These are phyloP conservation scores for Chaenocephalus aceratus DNA, from an alignment of 2,113 vertebrate genomes.

Conservation along the genomic window DNA sequence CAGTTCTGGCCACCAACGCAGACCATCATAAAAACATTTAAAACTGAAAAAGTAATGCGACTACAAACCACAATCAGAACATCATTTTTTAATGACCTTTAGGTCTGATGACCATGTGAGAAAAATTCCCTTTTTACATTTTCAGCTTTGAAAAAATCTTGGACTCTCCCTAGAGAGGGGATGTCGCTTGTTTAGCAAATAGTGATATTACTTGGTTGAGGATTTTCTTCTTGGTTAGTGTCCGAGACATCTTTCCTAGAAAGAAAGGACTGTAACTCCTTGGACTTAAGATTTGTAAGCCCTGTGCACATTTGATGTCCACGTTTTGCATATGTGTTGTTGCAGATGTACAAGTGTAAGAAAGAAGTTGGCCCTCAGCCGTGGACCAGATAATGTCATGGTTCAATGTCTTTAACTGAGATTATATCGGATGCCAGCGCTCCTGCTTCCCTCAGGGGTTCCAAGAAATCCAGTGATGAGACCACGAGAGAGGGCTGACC, in stretches of 20 bases:
- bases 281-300: background rate
- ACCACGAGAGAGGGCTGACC: conserved; percentile 5
- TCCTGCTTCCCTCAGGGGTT: conserved; percentile 56
- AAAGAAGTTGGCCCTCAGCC: conserved; percentile 32
- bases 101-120: background rate
- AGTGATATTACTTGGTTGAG: conserved; percentile 32
- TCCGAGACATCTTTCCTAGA: conserved; percentile 26
- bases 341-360: background rate
- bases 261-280: background rate
- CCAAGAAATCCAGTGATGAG: conserved; percentile 41
- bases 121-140: background rate
- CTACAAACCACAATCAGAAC: background rate
- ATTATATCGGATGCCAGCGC: conserved; percentile 55
- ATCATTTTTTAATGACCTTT: background rate
- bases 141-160: conserved; percentile 1
- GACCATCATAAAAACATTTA: background rate
- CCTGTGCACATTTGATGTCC: background rate
- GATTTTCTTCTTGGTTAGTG: conserved; percentile 20
- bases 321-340: background rate
- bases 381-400: conserved; percentile 48
- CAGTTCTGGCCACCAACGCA: background rate
- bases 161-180: conserved; percentile 10
- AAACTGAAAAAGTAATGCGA: background rate
- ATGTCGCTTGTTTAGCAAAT: conserved; percentile 30
- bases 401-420: conserved; percentile 45